Evolutionary conservation across 2,797 vertebrate species (phyloP).

Genomic region (Heterohyrax brucei): DNA sequence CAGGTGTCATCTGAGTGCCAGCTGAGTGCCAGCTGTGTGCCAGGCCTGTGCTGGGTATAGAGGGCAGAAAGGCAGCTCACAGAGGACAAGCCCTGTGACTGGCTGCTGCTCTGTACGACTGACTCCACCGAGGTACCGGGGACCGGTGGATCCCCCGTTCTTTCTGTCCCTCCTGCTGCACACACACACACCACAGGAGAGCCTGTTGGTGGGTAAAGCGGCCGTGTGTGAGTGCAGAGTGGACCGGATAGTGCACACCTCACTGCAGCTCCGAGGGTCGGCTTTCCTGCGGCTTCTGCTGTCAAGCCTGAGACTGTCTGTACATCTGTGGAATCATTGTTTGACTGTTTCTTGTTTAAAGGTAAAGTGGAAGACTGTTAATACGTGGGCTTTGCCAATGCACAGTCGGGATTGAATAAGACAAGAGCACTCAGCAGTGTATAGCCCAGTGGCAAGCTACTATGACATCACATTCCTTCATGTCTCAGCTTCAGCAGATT

Average conservation of each 20-base stretch:
- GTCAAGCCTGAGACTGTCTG: background rate
- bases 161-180: background rate
- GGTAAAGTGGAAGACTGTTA: background rate
- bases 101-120: background rate
- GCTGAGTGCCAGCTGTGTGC: too few relatives aligned
- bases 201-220: background rate
- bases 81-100: background rate
- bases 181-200: background rate
- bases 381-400: background rate
- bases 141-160: background rate
- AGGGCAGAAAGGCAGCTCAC: background rate
- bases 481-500: background rate
- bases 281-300: conserved; percentile 27
- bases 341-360: conserved; percentile 43
- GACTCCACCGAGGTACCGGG: background rate
- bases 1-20: background rate
- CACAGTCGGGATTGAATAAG: background rate
- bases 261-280: background rate
- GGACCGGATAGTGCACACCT: rapidly evolving
- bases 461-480: background rate
- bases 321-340: background rate
- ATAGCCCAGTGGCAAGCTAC: background rate
- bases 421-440: background rate
- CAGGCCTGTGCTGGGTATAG: background rate
- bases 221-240: background rate